These are phyloP conservation scores for Liolophura sinensis DNA, from an alignment of 1,140 invertebrate species.

Conservation along the genomic window DNA sequence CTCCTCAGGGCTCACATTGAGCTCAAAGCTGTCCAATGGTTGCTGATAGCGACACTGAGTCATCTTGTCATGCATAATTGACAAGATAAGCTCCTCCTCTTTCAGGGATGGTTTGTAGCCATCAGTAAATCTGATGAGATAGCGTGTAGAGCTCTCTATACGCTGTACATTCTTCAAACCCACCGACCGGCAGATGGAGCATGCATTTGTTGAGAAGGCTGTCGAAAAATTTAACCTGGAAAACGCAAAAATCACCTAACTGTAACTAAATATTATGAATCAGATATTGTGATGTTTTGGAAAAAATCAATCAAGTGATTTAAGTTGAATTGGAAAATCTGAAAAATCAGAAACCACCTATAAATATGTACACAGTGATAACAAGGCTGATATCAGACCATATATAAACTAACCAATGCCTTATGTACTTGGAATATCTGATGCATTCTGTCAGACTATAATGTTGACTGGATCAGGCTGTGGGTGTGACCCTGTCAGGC, in stretches of 20 bases:
- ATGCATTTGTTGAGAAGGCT: slow-evolving; percentile 91
- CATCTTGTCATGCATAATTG: slow-evolving; percentile 79
- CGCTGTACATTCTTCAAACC: slow-evolving; percentile 73
- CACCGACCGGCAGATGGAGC: slow-evolving; percentile 87
- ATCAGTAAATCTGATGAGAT: slow-evolving; percentile 66
- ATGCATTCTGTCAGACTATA: neutral
- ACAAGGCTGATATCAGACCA: neutral
- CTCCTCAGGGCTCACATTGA: slow-evolving; percentile 68
- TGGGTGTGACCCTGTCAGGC: neutral
- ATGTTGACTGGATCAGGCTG: too few species aligned
- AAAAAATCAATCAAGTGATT: neutral
- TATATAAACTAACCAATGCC: too few species aligned
- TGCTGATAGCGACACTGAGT: slow-evolving; percentile 78
- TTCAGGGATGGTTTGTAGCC: slow-evolving; percentile 17
- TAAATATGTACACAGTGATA: neutral
- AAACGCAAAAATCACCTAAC: slow-evolving; percentile 10
- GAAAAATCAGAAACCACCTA: slow-evolving; percentile 1
- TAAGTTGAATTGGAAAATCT: neutral
- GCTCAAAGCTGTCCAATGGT: slow-evolving; percentile 71
- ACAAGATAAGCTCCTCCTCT: slow-evolving; percentile 35
- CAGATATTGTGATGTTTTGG: neutral
- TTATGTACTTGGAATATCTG: too few species aligned
- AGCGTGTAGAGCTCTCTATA: slow-evolving; percentile 81
- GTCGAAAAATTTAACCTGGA: slow-evolving; percentile 90
- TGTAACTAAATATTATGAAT: neutral